These are phyloP conservation scores for Corapipo altera DNA, from an alignment of 2,113 vertebrate genomes.

Conservation along the genomic window DNA sequence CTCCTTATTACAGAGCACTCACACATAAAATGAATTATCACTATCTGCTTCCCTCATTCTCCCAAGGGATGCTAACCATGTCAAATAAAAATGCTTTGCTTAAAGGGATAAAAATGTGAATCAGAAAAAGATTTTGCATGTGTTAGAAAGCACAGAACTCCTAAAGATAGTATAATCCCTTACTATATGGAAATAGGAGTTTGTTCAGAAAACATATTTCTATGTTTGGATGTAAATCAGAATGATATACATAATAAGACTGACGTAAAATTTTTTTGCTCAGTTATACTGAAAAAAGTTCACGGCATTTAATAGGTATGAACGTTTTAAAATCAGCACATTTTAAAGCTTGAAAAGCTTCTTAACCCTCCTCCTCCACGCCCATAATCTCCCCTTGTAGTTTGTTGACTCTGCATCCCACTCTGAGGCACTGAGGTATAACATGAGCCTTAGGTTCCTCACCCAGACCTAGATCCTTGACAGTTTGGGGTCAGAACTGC, in stretches of 20 bases:
- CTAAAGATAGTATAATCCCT: not conserved
- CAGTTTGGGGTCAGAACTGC: not conserved
- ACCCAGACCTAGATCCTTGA: not conserved
- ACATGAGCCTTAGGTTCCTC: not conserved
- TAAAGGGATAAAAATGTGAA: not conserved
- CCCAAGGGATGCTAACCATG: not conserved
- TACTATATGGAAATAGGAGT: not conserved
- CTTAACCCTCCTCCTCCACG: not conserved
- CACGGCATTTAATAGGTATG: not conserved
- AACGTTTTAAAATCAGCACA: not conserved
- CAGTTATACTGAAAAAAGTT: not conserved
- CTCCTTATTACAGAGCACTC: constrained; percentile 9
- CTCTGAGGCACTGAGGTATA: not conserved
- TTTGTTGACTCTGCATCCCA: not conserved
- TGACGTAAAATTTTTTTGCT: not conserved
- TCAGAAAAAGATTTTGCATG: not conserved
- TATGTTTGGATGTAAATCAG: not conserved
- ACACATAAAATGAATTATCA: constrained; percentile 2
- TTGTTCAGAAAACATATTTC: not conserved
- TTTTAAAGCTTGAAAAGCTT: not conserved
- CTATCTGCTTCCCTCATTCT: not conserved
- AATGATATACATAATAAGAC: not conserved
- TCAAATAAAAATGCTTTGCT: not conserved
- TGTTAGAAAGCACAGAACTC: not conserved
- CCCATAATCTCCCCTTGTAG: not conserved